phyloP scores from a whole-genome alignment of 2,113 vertebrate species.

The Australoheros scitulus region DNA sequence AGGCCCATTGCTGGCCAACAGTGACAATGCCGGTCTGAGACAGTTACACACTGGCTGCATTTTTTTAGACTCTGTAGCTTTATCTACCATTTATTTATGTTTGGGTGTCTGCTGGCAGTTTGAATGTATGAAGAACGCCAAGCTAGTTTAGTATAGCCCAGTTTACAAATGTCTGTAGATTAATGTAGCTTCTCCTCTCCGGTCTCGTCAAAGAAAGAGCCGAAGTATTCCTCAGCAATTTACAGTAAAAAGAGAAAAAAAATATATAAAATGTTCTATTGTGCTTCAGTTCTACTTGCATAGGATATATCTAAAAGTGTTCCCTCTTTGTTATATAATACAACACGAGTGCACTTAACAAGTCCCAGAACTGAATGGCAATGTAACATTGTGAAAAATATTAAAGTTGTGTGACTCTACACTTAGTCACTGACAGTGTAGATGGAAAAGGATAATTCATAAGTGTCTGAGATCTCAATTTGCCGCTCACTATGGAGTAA shows the following conservation, averaged over 20 bases:
- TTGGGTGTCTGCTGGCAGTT: constrained; percentile 28
- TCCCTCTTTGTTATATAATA: not conserved
- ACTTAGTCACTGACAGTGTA: not conserved
- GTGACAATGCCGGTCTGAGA: not conserved
- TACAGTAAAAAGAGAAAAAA: not conserved
- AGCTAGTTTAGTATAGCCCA: not conserved
- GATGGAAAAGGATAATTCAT: constrained; percentile 5
- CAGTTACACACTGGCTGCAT: not conserved
- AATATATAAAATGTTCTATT: not conserved
- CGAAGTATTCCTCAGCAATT: not conserved
- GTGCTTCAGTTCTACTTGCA: not conserved
- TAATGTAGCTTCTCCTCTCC: not conserved
- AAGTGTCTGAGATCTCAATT: not conserved
- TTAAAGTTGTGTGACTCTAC: not conserved
- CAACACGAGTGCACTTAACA: not conserved
- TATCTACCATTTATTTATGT: not conserved
- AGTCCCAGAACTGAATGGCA: not conserved
- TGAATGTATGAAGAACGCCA: not conserved
- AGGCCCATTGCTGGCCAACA: too few relatives aligned
- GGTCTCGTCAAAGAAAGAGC: not conserved
- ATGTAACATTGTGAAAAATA: not conserved
- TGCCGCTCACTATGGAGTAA: not conserved
- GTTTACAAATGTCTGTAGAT: not conserved
- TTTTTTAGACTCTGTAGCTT: not conserved
- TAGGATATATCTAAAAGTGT: not conserved